Evolutionary conservation across 2,797 vertebrate genomes (phyloP).

Genomic region (Babyrousa celebensis): DNA sequence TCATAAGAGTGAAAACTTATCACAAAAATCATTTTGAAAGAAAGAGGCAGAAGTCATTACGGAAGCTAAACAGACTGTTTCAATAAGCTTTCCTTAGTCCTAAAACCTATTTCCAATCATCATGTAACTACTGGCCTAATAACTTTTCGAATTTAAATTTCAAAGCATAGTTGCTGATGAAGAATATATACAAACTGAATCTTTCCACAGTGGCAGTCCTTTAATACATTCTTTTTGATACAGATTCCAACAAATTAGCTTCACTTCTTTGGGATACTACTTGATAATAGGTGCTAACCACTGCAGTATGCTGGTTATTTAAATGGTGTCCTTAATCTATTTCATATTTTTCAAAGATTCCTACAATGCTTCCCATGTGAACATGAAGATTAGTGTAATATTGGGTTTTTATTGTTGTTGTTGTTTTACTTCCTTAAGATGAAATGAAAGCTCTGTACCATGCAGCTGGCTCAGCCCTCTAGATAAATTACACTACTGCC

Average conservation of each 20-base stretch:
- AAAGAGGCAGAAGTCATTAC: background rate
- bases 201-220: background rate
- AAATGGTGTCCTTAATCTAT: conserved; percentile 43
- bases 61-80: background rate
- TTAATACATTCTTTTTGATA: background rate
- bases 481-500: conserved; percentile 66
- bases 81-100: background rate
- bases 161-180: background rate
- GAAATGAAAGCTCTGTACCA: conserved; percentile 64
- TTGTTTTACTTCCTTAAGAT: conserved; percentile 58
- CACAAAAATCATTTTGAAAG: conserved; percentile 38
- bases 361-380: conserved; percentile 23
- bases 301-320: background rate
- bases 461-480: background rate
- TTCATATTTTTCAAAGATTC: conserved; percentile 64
- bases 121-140: background rate
- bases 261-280: background rate
- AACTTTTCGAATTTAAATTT: conserved; percentile 20
- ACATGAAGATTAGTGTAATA: conserved; percentile 52
- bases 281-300: background rate
- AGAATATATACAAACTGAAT: background rate
- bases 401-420: background rate
- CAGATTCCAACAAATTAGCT: background rate
- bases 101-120: background rate
- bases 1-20: background rate